Conservation (phyloP, 1,140 invertebrate species). For the Euborellia annulipes region DNA sequence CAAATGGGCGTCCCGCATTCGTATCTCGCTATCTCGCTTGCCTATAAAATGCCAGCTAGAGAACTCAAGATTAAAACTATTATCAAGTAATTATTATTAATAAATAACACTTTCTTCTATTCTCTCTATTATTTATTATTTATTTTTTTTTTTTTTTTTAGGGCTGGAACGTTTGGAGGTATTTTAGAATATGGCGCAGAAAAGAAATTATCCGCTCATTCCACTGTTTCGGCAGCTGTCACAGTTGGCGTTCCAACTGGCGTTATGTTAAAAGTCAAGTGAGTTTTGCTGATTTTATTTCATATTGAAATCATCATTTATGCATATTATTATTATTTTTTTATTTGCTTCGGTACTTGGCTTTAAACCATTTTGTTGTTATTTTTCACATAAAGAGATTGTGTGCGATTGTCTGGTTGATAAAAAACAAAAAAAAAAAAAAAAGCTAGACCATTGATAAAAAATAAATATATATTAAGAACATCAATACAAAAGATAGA, state of each 20-base stretch:
- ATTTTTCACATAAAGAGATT: no score
- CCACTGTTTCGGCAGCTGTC: constrained; percentile 69
- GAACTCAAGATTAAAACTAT: constrained; percentile 58
- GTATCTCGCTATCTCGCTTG: constrained; percentile 56
- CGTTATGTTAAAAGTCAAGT: constrained; percentile 79
- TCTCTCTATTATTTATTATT: neutral
- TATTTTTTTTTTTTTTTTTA: constrained; percentile 24
- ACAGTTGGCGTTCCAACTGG: constrained; percentile 70
- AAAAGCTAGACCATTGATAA: no score
- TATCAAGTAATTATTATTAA: constrained; percentile 48
- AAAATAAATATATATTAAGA: no score
- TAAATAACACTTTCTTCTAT: constrained; percentile 2
- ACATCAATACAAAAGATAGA: no score
- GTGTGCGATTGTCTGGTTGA: no score
- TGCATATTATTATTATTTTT: no score
- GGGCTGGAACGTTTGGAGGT: constrained; percentile 71
- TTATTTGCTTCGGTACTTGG: no score
- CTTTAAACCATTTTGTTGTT: no score
- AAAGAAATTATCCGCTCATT: constrained; percentile 83
- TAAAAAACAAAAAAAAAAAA: no score
- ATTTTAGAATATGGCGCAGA: constrained; percentile 80
- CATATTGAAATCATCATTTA: no score
- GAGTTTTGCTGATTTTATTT: constrained; percentile 20
- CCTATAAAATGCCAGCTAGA: constrained; percentile 57
- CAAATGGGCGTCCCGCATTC: constrained; percentile 71